Percentiles rank a stretch among this genome's conserved stretches.
These are phyloP conservation scores for Heteractis magnifica DNA, from an alignment of 92 coral and sea anemone species.

Conservation along the genomic window DNA sequence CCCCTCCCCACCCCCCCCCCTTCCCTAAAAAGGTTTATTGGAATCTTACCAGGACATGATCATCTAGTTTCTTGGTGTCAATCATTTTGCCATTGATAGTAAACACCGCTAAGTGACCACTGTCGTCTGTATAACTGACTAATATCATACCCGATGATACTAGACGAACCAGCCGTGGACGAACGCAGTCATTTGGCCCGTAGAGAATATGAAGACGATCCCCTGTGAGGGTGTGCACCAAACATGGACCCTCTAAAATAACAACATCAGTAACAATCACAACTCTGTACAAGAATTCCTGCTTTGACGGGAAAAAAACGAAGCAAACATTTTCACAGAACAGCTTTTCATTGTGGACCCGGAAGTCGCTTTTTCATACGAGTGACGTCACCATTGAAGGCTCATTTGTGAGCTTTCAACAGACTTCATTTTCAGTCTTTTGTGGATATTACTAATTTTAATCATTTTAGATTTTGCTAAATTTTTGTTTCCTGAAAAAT, in stretches of 20 bases:
- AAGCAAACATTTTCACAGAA: too few relatives aligned
- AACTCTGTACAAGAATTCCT: too few relatives aligned
- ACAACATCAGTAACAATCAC: not conserved
- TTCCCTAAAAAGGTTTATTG: not conserved
- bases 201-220: constrained; percentile 85
- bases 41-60: constrained; percentile 80
- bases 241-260: constrained; percentile 86
- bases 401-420: too few relatives aligned
- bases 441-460: too few relatives aligned
- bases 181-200: constrained; percentile 86
- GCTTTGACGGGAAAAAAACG: too few relatives aligned
- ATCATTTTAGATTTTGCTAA: too few relatives aligned
- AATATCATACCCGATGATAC: constrained; percentile 79
- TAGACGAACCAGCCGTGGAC: constrained; percentile 86
- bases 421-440: too few relatives aligned
- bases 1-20: not conserved
- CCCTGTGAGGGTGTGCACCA: constrained; percentile 84
- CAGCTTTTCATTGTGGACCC: too few relatives aligned
- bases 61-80: constrained; percentile 73
- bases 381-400: too few relatives aligned
- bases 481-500: too few relatives aligned
- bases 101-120: constrained; percentile 94
- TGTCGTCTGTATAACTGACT: constrained; percentile 89
- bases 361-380: too few relatives aligned
- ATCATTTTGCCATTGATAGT: constrained; percentile 78